Conservation (phyloP, 2,113 vertebrate genomes). For the Helogale parvula region DNA sequence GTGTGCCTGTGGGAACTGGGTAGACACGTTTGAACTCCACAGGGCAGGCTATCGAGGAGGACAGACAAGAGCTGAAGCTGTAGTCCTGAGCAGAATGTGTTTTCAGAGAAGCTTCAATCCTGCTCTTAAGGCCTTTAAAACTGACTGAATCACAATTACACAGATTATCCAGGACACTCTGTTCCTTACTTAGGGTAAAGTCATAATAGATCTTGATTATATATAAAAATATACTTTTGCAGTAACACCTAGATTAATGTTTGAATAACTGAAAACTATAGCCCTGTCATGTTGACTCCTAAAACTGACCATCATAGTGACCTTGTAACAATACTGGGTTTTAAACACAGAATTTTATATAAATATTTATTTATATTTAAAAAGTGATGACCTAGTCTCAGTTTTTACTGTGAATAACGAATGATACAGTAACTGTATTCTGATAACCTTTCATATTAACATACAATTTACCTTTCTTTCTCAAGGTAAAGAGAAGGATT, state of each 20-base stretch:
- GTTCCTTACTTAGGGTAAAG: neutral
- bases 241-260: neutral
- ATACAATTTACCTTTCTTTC: neutral
- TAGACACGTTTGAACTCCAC: neutral
- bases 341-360: neutral
- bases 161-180: neutral
- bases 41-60: neutral
- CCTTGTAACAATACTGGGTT: neutral
- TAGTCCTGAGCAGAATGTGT: neutral
- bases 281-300: neutral
- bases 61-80: neutral
- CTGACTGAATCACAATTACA: neutral
- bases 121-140: neutral
- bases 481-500: neutral
- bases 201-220: neutral
- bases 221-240: neutral
- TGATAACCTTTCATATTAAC: neutral
- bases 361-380: conserved; percentile 26
- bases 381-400: neutral
- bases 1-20: neutral
- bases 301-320: neutral
- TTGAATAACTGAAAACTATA: neutral
- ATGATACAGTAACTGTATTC: neutral
- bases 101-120: neutral
- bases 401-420: conserved; percentile 13